Evolutionary conservation across 2,888 invertebrate species (phyloP), one percentile per base, ranked within the genome.

Genomic region (Conops quadrifasciatus): DNA sequence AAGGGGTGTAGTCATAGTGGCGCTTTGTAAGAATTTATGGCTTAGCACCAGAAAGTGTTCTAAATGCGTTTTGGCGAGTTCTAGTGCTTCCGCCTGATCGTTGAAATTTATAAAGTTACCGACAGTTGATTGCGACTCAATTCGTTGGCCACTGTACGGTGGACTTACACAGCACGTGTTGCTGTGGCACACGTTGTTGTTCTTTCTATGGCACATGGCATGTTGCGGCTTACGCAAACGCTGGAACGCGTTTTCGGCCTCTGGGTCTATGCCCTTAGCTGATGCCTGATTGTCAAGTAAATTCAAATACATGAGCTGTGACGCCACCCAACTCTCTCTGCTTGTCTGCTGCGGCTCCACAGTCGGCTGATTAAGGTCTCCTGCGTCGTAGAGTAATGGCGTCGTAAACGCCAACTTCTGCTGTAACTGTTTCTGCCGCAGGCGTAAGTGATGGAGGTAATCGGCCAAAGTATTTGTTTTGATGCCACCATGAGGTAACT

Each of bases 11-110:
- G 56, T 67, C 67, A 67, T 67, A 3, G 56, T 56, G 16, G 77
- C 77, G 51, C 76, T 76, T 36, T 79, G 78, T 24, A 80, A 76
- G 75, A 85, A 85, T 71, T 82, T 79, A 71, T 78, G 79, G n/a
- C 81, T 83, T 9, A 84, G 75, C 56, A 78, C 72, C 3, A 80
- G 72, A 49, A 83, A 81, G 28, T 81, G 80, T 71, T 83, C 84
- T 5, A 85, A 73, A 66, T 85, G 84, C 75, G 84, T 86, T 70
- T 75, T 60, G 15, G 69, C 65, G 69, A 74, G 47, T 45, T 63
- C 63, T 4, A 69, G 63, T 15, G 72, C 53, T 43, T 45, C 13
- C 64, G 73, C 56, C 43, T 62, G 63, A 30, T 67, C 63, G 30
- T 36, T 63, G 28, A 66, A 68, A 28, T 60, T 70, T 58, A 69